These are phyloP conservation scores for Diaperis boleti DNA, from an alignment of 2,888 invertebrate species.

Conservation along the genomic window DNA sequence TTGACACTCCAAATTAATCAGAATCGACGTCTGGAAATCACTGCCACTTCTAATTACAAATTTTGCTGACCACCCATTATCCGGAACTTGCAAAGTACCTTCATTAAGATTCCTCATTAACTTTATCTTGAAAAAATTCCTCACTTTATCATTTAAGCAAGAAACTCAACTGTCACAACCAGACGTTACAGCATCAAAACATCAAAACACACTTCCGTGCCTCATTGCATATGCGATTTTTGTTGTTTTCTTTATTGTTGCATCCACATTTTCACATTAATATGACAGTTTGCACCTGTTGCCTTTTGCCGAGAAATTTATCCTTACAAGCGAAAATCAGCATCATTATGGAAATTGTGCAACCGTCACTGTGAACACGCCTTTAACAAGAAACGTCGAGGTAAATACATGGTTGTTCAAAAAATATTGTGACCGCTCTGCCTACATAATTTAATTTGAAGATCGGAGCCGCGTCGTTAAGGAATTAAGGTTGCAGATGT, in stretches of 20 bases:
- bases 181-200: background rate
- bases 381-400: constrained; percentile 21
- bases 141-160: background rate
- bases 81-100: no score
- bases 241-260: constrained; percentile 12
- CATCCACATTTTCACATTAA: constrained; percentile 19
- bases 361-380: constrained; percentile 22
- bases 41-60: no score
- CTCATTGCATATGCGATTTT: constrained; percentile 15
- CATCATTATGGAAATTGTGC: constrained; percentile 28
- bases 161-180: background rate
- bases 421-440: constrained; percentile 25
- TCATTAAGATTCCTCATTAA: no score
- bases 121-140: background rate
- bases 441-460: constrained; percentile 25
- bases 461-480: constrained; percentile 14
- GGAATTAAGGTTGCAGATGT: constrained; percentile 15
- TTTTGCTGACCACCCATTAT: no score
- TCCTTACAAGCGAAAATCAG: constrained; percentile 23
- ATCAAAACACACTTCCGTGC: constrained; percentile 5
- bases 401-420: constrained; percentile 18
- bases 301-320: constrained; percentile 18
- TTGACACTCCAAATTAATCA: no score
- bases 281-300: constrained; percentile 31
- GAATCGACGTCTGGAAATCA: no score